Conservation (phyloP, 35 echinoderm and acorn worm species). For the Holothuria glaberrima region DNA sequence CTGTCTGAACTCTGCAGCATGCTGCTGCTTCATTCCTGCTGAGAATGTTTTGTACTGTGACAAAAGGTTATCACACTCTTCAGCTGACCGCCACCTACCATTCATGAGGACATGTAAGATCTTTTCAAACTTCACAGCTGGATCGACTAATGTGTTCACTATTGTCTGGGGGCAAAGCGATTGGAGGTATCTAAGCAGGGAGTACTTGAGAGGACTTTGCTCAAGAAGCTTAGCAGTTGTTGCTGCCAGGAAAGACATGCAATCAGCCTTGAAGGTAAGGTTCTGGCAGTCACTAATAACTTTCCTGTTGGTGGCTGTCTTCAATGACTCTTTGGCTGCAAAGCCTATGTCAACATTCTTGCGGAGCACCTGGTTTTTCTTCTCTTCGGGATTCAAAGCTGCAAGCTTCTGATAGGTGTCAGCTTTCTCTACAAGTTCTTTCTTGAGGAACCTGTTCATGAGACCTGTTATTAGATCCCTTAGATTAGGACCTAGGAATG, state of each 20-base stretch:
- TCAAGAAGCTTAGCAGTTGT: constrained; percentile 25
- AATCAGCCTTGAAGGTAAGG: constrained; percentile 29
- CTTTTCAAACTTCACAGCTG: constrained; percentile 17
- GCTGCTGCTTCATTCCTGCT: neutral
- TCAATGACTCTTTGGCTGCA: constrained; percentile 14
- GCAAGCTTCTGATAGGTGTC: too few relatives aligned
- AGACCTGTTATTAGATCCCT: too few relatives aligned
- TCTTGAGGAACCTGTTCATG: too few relatives aligned
- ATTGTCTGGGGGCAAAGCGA: neutral
- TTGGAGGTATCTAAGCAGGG: constrained; percentile 8
- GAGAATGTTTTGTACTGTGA: constrained; percentile 15
- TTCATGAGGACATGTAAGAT: neutral
- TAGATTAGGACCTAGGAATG: too few relatives aligned
- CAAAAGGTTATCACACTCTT: constrained; percentile 19
- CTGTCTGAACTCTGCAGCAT: too few relatives aligned
- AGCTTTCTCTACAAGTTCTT: too few relatives aligned
- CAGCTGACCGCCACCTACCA: constrained; percentile 14
- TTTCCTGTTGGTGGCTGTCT: constrained; percentile 38
- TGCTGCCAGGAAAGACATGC: constrained; percentile 32
- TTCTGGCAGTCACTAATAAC: constrained; percentile 31
- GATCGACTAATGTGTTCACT: constrained; percentile 5
- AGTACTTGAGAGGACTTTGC: constrained; percentile 34
- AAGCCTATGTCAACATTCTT: constrained; percentile 38
- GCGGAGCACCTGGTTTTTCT: neutral
- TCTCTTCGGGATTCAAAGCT: neutral